Conservation (phyloP, 2,888 invertebrate genomes). For the Lomographa bimaculata region DNA sequence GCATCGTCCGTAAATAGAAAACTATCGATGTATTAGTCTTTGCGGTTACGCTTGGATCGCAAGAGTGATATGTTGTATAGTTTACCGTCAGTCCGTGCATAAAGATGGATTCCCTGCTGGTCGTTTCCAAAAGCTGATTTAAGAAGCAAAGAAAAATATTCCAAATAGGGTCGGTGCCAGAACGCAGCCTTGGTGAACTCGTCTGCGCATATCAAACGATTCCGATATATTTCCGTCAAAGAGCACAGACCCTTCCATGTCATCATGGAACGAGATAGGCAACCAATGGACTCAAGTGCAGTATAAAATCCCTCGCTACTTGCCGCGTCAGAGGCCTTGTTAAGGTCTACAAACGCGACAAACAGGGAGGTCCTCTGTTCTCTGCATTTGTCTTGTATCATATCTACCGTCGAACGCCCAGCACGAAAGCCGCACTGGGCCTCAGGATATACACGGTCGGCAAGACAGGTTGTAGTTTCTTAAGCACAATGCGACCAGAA, state of each 20-base stretch:
- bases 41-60: too few relatives aligned
- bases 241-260: too few relatives aligned
- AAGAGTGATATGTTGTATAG: too few relatives aligned
- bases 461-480: conserved; percentile 4
- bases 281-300: conserved; percentile 4
- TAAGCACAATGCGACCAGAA: not conserved
- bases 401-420: conserved; percentile 6
- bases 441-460: conserved; percentile 19
- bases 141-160: too few relatives aligned
- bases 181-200: too few relatives aligned
- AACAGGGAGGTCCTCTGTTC: conserved; percentile 13
- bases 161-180: conserved; percentile 17
- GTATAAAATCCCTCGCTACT: conserved; percentile 9
- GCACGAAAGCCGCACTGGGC: conserved; percentile 23
- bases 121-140: too few relatives aligned
- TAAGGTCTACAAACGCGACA: conserved; percentile 17
- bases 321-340: conserved; percentile 11
- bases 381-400: conserved; percentile 23
- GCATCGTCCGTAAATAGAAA: too few relatives aligned
- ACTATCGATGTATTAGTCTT: too few relatives aligned
- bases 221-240: too few relatives aligned
- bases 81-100: too few relatives aligned
- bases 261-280: too few relatives aligned
- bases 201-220: conserved; percentile 6
- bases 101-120: too few relatives aligned